phyloP scores from a whole-genome alignment of 2,797 vertebrate species.

The Gallinago solitaria region DNA sequence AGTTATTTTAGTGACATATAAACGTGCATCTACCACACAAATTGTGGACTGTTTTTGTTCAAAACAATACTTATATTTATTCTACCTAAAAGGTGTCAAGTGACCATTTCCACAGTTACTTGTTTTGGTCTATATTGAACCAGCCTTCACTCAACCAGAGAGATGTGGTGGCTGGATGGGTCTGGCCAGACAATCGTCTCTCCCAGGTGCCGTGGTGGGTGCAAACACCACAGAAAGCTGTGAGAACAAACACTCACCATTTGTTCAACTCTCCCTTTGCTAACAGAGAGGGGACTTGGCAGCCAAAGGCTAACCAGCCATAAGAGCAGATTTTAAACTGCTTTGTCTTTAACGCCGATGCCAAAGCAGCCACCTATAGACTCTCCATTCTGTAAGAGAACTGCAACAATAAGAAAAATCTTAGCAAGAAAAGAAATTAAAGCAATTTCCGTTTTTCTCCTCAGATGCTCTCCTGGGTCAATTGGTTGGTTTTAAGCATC shows the following conservation, averaged over 20 bases:
- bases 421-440: neutral
- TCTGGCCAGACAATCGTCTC: neutral
- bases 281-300: neutral
- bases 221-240: neutral
- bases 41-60: neutral
- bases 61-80: neutral
- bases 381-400: neutral
- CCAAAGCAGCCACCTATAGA: neutral
- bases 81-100: neutral
- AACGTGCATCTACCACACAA: neutral
- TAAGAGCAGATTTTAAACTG: neutral
- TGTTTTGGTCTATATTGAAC: neutral
- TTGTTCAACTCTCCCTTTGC: neutral
- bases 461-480: neutral
- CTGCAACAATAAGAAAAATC: neutral
- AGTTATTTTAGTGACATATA: neutral
- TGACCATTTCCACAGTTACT: neutral
- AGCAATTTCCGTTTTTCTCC: neutral
- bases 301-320: neutral
- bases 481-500: neutral
- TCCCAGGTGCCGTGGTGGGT: accelerated
- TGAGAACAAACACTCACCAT: neutral
- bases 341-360: neutral
- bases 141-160: neutral
- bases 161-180: neutral